Evolutionary conservation across 1,140 invertebrate species (phyloP).

Genomic region (Laodelphax striatellus): DNA sequence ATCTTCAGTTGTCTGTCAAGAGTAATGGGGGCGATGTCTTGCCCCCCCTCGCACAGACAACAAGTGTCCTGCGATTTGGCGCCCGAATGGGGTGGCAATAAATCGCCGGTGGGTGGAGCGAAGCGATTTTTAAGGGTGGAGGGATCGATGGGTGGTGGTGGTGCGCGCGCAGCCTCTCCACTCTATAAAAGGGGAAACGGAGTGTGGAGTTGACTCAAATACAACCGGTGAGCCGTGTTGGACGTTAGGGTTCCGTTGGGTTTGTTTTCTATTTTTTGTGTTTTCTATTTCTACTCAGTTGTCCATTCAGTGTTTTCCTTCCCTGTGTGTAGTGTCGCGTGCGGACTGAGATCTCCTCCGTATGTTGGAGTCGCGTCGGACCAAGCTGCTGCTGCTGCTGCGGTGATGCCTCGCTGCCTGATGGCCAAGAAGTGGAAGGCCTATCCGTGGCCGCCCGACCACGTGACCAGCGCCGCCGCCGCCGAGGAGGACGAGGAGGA

Average conservation of each 20-base stretch:
- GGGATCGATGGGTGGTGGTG: slow-evolving; percentile 8
- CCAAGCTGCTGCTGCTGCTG: slow-evolving; percentile 26
- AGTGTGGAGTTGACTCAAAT: neutral
- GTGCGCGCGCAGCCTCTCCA: slow-evolving; percentile 14
- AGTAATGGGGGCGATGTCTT: too few species aligned
- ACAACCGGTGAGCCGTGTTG: slow-evolving; percentile 8
- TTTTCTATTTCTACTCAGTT: slow-evolving; percentile 15
- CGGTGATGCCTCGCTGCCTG: slow-evolving; percentile 29
- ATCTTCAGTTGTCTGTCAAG: too few species aligned
- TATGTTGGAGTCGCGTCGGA: slow-evolving; percentile 26
- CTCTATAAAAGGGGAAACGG: slow-evolving; percentile 16
- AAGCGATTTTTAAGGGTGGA: slow-evolving; percentile 13
- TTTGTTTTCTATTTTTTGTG: slow-evolving; percentile 20
- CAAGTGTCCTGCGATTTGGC: slow-evolving; percentile 1
- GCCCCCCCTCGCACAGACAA: neutral
- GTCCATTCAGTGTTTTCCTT: neutral
- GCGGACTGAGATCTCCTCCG: neutral
- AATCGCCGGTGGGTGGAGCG: slow-evolving; percentile 7
- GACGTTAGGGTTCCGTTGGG: slow-evolving; percentile 13
- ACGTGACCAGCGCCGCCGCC: slow-evolving; percentile 30
- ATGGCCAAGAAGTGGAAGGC: slow-evolving; percentile 88
- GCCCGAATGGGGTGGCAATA: neutral
- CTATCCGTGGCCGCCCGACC: slow-evolving; percentile 51
- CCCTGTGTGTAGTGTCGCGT: neutral
- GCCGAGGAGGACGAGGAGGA: slow-evolving; percentile 59